These are phyloP conservation scores for Micrastur ruficollis DNA, from an alignment of 2,797 vertebrate genomes.

Conservation along the genomic window DNA sequence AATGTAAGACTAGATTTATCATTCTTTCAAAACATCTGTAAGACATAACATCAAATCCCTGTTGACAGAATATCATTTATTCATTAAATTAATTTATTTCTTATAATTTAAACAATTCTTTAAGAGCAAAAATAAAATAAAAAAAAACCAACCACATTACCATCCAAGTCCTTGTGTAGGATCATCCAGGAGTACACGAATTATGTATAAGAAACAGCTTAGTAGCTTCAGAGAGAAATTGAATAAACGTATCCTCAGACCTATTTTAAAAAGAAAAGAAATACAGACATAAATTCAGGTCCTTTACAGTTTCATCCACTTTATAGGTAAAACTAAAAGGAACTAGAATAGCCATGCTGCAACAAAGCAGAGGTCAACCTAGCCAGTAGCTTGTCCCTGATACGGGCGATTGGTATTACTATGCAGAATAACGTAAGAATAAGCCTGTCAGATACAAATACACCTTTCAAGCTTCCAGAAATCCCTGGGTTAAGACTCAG, in stretches of 20 bases:
- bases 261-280: conserved; percentile 69
- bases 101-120: neutral
- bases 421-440: neutral
- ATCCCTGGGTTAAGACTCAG: neutral
- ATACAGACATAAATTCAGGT: neutral
- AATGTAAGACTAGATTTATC: neutral
- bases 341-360: neutral
- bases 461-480: neutral
- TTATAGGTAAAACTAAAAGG: neutral
- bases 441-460: neutral
- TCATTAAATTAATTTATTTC: neutral
- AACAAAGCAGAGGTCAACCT: neutral
- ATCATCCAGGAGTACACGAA: conserved; percentile 79
- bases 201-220: conserved; percentile 84
- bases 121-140: neutral
- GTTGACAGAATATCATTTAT: neutral
- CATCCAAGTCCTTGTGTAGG: conserved; percentile 74
- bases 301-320: neutral
- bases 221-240: conserved; percentile 85
- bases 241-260: conserved; percentile 84
- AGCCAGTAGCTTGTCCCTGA: neutral
- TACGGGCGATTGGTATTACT: rapidly evolving
- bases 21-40: neutral
- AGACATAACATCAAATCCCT: neutral
- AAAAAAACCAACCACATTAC: conserved; percentile 49